Evolutionary conservation across 2,888 invertebrate genomes (phyloP).

Genomic region (Zonitis immaculata): DNA sequence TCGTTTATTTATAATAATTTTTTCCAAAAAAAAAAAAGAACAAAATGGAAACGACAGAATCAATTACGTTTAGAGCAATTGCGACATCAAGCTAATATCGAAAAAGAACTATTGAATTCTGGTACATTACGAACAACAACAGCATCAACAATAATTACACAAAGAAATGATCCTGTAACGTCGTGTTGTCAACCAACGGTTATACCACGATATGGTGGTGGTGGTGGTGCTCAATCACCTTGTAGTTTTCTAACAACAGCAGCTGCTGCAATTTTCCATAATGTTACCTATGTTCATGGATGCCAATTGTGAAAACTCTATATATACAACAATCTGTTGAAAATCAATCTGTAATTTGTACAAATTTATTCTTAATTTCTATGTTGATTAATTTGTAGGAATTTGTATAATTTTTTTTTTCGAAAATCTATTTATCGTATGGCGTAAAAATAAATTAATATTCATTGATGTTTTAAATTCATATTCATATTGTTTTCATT

Average conservation of each 20-base stretch:
- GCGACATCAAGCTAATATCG: slow-evolving; percentile 75
- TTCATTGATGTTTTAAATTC: not conserved
- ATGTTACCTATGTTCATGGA: slow-evolving; percentile 69
- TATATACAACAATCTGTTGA: too few species aligned
- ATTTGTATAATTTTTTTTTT: not conserved
- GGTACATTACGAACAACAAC: slow-evolving; percentile 31
- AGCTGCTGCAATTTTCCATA: slow-evolving; percentile 68
- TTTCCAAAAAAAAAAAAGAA: slow-evolving; percentile 51
- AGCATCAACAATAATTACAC: too few species aligned
- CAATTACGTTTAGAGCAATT: slow-evolving; percentile 80
- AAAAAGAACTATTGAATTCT: slow-evolving; percentile 58
- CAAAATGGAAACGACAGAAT: slow-evolving; percentile 87
- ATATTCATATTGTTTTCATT: not conserved
- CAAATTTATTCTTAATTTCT: not conserved
- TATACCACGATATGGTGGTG: slow-evolving; percentile 38
- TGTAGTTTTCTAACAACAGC: slow-evolving; percentile 66
- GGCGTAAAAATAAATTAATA: not conserved
- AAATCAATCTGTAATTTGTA: not conserved
- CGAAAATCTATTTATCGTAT: not conserved
- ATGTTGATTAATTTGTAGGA: not conserved
- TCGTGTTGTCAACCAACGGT: slow-evolving; percentile 44
- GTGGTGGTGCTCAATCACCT: slow-evolving; percentile 46
- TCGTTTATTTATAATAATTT: not conserved
- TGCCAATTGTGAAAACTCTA: slow-evolving; percentile 59
- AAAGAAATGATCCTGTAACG: slow-evolving; percentile 28